Evolutionary conservation across 1,140 invertebrate genomes (phyloP).

Genomic region (Wasmannia auropunctata): DNA sequence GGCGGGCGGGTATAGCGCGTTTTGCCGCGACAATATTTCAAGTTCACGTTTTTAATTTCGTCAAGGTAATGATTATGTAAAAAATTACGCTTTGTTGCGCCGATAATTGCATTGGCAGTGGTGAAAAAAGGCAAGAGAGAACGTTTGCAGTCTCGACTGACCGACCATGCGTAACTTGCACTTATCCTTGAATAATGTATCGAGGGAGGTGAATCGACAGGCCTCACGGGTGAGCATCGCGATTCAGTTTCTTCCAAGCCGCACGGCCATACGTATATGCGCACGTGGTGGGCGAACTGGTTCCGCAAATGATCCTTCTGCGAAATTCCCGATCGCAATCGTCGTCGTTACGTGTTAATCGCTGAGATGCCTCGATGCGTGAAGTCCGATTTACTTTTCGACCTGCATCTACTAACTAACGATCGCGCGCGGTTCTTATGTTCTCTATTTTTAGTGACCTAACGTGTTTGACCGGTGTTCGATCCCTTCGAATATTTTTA

Average conservation of each 20-base stretch:
- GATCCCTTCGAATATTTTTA: conserved; percentile 8
- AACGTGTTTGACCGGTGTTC: conserved; percentile 17
- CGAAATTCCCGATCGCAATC: conserved; percentile 55
- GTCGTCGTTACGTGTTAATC: conserved; percentile 57
- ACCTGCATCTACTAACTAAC: not conserved
- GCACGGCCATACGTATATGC: conserved; percentile 19
- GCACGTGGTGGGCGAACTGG: conserved; percentile 62
- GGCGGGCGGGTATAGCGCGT: not conserved
- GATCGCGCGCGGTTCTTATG: not conserved
- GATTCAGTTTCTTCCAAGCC: conserved; percentile 34
- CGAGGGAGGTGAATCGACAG: conserved; percentile 64
- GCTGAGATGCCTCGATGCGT: conserved; percentile 34
- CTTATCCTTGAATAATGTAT: conserved; percentile 67
- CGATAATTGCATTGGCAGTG: not conserved
- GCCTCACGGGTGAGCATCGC: conserved; percentile 35
- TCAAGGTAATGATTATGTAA: not conserved
- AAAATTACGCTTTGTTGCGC: conserved; percentile 20
- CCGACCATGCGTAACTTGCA: conserved; percentile 54
- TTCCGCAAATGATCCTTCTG: conserved; percentile 46
- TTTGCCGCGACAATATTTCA: not conserved
- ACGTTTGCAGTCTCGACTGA: conserved; percentile 6
- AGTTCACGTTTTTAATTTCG: not conserved
- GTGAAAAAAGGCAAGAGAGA: not conserved
- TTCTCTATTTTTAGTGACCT: conserved; percentile 2
- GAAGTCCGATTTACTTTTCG: conserved; percentile 35